A percentile compares a stretch with the other conserved stretches of the same genome.
Conservation (phyloP, 2,797 vertebrate species). For the Xiphophorus birchmanni region DNA sequence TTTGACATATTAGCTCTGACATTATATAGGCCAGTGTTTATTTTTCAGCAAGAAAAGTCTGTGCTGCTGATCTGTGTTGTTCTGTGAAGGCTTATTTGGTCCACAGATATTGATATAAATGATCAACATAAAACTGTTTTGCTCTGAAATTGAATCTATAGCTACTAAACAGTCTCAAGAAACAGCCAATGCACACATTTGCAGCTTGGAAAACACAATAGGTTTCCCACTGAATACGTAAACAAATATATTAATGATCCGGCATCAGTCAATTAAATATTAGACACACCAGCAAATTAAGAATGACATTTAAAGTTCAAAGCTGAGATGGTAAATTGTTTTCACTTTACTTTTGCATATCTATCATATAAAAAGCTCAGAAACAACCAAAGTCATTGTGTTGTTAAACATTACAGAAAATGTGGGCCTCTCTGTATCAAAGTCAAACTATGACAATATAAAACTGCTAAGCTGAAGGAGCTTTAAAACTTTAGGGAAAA, state of each 20-base stretch:
- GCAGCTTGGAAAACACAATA: background rate
- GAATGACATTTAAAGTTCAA: conserved; percentile 1
- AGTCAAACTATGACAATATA: background rate
- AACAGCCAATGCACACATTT: background rate
- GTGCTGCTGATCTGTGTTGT: background rate
- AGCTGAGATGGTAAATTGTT: background rate
- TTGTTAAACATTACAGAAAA: background rate
- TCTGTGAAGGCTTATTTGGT: background rate
- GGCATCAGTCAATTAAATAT: background rate
- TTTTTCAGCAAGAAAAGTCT: background rate
- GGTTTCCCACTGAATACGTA: background rate
- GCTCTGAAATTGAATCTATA: background rate
- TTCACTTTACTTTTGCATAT: background rate
- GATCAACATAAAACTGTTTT: background rate
- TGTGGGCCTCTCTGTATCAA: background rate
- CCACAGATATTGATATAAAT: background rate
- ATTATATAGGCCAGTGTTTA: background rate
- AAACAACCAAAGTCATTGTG: background rate
- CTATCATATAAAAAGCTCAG: background rate
- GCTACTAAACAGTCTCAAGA: background rate
- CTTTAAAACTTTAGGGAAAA: background rate
- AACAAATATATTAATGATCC: background rate
- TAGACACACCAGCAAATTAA: background rate
- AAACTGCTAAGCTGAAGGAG: background rate
- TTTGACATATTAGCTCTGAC: background rate